Evolutionary conservation across 2,113 vertebrate genomes (phyloP).

Genomic region (Mormyrus iriodes): DNA sequence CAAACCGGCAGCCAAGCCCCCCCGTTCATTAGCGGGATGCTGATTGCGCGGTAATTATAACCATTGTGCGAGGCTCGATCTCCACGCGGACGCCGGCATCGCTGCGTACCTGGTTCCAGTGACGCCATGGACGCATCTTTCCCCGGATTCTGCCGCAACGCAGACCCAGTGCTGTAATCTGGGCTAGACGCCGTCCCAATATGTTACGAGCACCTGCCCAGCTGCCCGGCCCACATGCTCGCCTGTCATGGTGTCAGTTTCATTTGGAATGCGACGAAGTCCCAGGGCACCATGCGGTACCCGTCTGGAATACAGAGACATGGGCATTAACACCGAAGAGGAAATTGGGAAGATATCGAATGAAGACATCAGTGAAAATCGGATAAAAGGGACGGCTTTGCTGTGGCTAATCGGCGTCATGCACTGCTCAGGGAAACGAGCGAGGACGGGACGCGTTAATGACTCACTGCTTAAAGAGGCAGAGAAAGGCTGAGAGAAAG

Average conservation of each 20-base stretch:
- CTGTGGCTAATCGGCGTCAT: constrained; percentile 10
- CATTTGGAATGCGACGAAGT: constrained; percentile 16
- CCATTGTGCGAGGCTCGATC: background rate
- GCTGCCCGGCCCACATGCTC: constrained; percentile 27
- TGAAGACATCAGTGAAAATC: constrained; percentile 25
- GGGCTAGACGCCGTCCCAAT: constrained; percentile 10
- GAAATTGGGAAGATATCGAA: constrained; percentile 16
- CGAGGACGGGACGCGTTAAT: constrained; percentile 13
- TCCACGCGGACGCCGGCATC: background rate
- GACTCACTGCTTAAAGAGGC: background rate
- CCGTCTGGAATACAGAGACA: constrained; percentile 23
- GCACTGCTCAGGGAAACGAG: background rate
- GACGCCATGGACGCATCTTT: background rate
- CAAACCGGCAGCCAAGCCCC: constrained; percentile 1
- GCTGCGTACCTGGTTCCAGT: background rate
- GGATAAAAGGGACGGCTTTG: background rate
- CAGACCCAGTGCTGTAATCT: background rate
- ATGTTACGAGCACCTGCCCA: constrained; percentile 12
- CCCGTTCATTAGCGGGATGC: background rate
- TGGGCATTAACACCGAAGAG: constrained; percentile 10
- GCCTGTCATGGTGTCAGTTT: constrained; percentile 22
- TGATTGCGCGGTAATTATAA: background rate
- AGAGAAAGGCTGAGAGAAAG: background rate
- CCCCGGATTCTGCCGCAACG: background rate
- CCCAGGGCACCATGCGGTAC: constrained; percentile 17